Conservation (phyloP, 2,888 invertebrate genomes). For the Clepsis dumicolana region DNA sequence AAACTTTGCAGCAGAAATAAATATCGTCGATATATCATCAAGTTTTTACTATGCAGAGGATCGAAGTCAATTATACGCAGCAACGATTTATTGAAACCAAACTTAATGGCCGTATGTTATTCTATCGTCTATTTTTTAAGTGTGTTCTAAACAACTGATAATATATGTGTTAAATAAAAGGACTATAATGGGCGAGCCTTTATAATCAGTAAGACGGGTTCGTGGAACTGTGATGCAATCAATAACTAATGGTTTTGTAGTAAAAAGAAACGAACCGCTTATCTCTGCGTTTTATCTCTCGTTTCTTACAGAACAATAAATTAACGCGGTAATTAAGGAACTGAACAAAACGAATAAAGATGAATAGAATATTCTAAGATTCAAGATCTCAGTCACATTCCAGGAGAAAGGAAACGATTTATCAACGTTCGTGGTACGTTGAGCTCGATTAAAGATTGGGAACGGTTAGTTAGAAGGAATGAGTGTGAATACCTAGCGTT, state of each 20-base stretch:
- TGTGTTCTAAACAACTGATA: neutral
- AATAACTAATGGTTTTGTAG: constrained; percentile 44
- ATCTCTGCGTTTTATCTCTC: constrained; percentile 47
- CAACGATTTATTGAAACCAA: constrained; percentile 17
- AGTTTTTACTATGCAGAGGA: constrained; percentile 21
- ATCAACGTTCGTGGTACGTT: constrained; percentile 22
- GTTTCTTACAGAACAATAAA: constrained; percentile 52
- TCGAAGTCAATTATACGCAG: constrained; percentile 16
- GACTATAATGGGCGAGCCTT: constrained; percentile 23
- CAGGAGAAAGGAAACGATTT: constrained; percentile 32
- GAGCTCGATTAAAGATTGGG: constrained; percentile 29
- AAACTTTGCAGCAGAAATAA: constrained; percentile 18
- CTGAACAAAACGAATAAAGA: constrained; percentile 30
- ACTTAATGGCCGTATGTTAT: neutral
- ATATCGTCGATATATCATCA: constrained; percentile 23
- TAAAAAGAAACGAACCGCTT: constrained; percentile 40
- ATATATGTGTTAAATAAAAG: constrained; percentile 26
- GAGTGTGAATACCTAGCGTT: constrained; percentile 2
- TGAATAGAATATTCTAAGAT: constrained; percentile 25
- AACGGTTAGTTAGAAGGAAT: constrained; percentile 24
- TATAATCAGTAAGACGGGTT: constrained; percentile 37
- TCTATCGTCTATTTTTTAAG: neutral
- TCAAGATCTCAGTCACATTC: constrained; percentile 30
- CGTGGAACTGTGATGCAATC: constrained; percentile 55
- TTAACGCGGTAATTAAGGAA: constrained; percentile 44